Evolutionary conservation across 1,140 invertebrate genomes (phyloP).

Genomic region (Drosophila paulistorum): DNA sequence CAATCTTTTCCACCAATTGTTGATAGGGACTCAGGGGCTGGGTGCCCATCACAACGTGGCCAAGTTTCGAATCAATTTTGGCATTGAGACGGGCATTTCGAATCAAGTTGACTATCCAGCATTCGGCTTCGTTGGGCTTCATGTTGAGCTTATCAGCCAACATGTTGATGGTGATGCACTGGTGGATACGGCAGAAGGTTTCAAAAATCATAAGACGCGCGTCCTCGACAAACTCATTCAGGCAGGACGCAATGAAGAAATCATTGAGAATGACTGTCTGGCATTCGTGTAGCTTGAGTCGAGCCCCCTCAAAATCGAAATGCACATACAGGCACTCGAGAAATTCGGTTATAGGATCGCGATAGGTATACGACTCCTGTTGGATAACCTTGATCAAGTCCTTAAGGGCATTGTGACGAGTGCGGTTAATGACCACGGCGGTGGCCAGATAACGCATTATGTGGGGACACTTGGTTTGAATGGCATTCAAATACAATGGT

Average conservation of each 20-base stretch:
- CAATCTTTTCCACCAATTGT: constrained; percentile 99
- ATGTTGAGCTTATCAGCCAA: constrained; percentile 99
- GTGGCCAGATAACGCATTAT: constrained; percentile 99
- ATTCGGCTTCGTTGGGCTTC: constrained; percentile 98
- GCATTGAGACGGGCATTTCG: constrained; percentile 98
- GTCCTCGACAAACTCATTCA: constrained; percentile 99
- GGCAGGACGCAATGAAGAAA: constrained; percentile 98
- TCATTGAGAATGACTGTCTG: constrained; percentile 97
- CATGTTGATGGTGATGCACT: constrained; percentile 99
- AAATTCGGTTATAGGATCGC: constrained; percentile 99
- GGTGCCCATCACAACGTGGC: constrained; percentile 99
- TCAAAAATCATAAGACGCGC: constrained; percentile 99
- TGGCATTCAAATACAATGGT: constrained; percentile 98
- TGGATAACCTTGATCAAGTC: constrained; percentile 99
- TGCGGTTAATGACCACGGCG: constrained; percentile 98
- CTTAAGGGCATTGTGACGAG: constrained; percentile 95
- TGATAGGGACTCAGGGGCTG: constrained; percentile 99
- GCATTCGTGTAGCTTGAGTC: constrained; percentile 98
- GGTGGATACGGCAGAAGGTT: constrained; percentile 99
- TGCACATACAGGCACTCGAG: constrained; percentile 99
- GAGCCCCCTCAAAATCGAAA: constrained; percentile 99
- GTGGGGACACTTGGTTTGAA: constrained; percentile 99
- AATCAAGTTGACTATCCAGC: constrained; percentile 99
- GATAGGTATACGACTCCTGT: constrained; percentile 99
- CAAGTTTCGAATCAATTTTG: constrained; percentile 99